Percentiles rank a stretch among this genome's conserved stretches.
phyloP scores from a whole-genome alignment of 2,888 invertebrate genomes.

The Diarsia brunnea region DNA sequence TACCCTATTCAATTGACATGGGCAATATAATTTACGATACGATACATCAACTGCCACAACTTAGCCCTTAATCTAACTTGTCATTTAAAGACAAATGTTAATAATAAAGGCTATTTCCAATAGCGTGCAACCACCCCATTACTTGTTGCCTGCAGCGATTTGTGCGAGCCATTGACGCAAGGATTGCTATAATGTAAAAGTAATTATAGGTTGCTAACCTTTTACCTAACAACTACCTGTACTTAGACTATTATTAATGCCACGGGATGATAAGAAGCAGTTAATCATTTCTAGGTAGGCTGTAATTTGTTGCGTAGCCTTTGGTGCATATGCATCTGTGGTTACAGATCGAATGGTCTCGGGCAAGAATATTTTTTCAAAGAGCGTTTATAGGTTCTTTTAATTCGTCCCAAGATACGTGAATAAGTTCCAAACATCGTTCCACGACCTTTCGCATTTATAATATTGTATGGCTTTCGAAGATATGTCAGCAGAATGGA shows the following conservation, averaged over 20 bases:
- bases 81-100: constrained; percentile 8
- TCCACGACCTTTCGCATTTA: background rate
- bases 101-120: constrained; percentile 13
- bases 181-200: constrained; percentile 48
- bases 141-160: constrained; percentile 30
- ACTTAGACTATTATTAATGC: constrained; percentile 40
- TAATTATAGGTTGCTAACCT: constrained; percentile 51
- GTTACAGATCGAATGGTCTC: background rate
- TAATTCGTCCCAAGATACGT: background rate
- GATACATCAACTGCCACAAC: background rate
- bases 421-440: background rate
- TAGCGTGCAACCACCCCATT: constrained; percentile 38
- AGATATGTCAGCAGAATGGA: no score
- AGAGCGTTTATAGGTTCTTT: background rate
- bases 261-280: constrained; percentile 30
- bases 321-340: constrained; percentile 14
- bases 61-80: background rate
- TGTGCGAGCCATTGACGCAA: constrained; percentile 43
- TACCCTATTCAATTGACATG: constrained; percentile 3
- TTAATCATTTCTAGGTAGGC: constrained; percentile 37
- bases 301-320: constrained; percentile 19
- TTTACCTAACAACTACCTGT: constrained; percentile 40
- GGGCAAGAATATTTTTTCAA: background rate
- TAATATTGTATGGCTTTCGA: background rate
- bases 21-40: background rate